A percentile compares a stretch with the other conserved stretches of the same genome.
Conservation (phyloP, 2,888 invertebrate species). For the Cantharis lateralis region DNA sequence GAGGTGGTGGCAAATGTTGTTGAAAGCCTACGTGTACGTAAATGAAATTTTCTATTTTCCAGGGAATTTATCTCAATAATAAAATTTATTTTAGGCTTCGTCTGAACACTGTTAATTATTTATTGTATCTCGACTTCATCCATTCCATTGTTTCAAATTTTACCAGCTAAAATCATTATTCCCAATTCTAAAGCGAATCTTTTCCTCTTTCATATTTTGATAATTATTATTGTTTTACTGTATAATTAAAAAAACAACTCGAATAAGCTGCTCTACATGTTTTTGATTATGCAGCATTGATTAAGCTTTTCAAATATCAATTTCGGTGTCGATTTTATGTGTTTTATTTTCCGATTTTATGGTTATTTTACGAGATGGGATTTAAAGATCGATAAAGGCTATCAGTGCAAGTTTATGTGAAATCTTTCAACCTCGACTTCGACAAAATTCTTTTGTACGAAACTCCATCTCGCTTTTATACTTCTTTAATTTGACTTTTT, state of each 20-base stretch:
- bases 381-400: neutral
- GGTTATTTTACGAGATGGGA: neutral
- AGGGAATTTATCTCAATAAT: neutral
- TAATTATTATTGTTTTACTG: no score
- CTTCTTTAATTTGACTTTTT: neutral
- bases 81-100: neutral
- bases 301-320: neutral
- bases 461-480: neutral
- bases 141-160: neutral
- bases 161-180: neutral
- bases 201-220: neutral
- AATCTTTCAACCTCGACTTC: neutral
- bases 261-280: neutral
- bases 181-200: neutral
- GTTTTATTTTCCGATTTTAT: neutral
- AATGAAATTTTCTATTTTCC: slow-evolving; percentile 15
- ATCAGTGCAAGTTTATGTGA: neutral
- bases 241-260: neutral
- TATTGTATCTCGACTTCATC: neutral
- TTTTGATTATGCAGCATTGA: neutral
- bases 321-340: neutral
- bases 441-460: neutral
- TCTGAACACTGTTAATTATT: neutral
- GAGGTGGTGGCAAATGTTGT: slow-evolving; percentile 6
- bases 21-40: slow-evolving; percentile 16